A percentile compares a stretch with the other conserved stretches of the same genome.
These are phyloP conservation scores for Prionailurus bengalensis DNA, from an alignment of 2,113 vertebrate species.

Conservation along the genomic window DNA sequence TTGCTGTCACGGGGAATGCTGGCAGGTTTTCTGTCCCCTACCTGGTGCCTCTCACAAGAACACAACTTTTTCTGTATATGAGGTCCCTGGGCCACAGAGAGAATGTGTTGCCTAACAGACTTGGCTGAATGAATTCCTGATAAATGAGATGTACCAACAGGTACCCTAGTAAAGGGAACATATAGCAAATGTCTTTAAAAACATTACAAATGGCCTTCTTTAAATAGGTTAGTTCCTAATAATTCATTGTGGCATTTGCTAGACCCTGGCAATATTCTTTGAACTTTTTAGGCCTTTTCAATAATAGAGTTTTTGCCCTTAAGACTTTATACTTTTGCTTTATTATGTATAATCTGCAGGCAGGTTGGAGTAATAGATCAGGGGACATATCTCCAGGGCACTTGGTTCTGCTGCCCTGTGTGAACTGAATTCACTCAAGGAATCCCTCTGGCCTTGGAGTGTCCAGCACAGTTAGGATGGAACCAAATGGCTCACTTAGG, in stretches of 20 bases:
- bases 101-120: background rate
- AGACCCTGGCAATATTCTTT: background rate
- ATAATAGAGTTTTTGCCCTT: background rate
- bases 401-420: background rate
- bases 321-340: background rate
- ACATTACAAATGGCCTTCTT: background rate
- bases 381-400: background rate
- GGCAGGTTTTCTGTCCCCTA: background rate
- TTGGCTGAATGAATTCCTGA: background rate
- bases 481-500: background rate
- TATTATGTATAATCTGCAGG: background rate
- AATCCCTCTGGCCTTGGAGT: background rate
- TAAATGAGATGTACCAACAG: background rate
- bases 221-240: background rate
- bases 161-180: background rate
- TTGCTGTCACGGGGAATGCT: background rate
- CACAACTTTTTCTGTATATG: background rate
- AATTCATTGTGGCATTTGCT: background rate
- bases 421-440: background rate
- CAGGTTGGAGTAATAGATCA: background rate
- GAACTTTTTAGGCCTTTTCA: background rate
- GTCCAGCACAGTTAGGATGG: background rate
- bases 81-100: background rate
- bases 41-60: background rate
- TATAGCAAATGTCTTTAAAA: constrained; percentile 22